A percentile compares a stretch with the other conserved stretches of the same genome.
phyloP scores from a whole-genome alignment of 2,888 invertebrate species.

The Drosophila pullipes region DNA sequence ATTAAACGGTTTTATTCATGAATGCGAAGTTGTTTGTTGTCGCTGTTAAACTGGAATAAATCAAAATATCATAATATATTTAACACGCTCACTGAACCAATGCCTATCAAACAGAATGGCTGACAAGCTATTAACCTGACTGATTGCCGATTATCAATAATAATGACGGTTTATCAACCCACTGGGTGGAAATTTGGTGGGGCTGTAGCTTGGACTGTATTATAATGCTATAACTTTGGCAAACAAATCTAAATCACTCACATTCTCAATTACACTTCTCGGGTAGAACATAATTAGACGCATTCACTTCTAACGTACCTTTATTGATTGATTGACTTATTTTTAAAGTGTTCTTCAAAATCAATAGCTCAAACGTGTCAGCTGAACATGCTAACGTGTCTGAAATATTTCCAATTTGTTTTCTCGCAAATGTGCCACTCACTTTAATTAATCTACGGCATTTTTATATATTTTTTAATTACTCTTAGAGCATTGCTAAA shows the following conservation, averaged over 20 bases:
- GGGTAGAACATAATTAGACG: background rate
- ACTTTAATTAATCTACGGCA: background rate
- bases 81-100: background rate
- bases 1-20: conserved; percentile 1
- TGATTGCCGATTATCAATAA: conserved; percentile 1
- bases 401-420: background rate
- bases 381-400: background rate
- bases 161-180: background rate
- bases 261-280: background rate
- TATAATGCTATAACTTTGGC: background rate
- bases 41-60: conserved; percentile 3
- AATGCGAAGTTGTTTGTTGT: conserved; percentile 8
- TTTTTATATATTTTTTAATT: background rate
- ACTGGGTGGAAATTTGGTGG: background rate
- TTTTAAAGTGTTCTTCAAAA: background rate
- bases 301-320: background rate
- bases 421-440: background rate
- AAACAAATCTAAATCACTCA: background rate
- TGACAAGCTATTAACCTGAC: background rate
- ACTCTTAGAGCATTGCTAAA: no score
- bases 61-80: conserved; percentile 27
- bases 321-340: background rate
- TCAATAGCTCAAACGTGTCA: background rate
- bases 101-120: conserved; percentile 5
- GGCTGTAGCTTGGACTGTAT: background rate